Evolutionary conservation across 2,113 vertebrate species (phyloP).

Genomic region (Vidua chalybeata): DNA sequence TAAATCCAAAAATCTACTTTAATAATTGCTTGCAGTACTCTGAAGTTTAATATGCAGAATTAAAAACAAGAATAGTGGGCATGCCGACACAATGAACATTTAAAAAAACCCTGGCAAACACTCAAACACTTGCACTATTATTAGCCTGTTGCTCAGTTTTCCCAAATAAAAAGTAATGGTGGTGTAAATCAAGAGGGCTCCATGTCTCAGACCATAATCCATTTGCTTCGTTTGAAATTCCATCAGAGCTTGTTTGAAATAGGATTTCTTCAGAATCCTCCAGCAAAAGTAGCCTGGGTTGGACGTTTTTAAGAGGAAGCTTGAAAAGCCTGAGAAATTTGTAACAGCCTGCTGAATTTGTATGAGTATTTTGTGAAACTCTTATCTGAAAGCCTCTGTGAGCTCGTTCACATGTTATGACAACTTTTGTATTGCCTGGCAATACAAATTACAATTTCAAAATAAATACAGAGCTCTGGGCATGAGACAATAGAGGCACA

Average conservation of each 20-base stretch:
- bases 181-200: not conserved
- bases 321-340: not conserved
- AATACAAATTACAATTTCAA: not conserved
- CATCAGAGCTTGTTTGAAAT: not conserved
- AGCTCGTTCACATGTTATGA: rapidly evolving
- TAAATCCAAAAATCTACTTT: not conserved
- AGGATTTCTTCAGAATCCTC: not conserved
- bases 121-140: not conserved
- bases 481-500: rapidly evolving
- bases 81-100: not conserved
- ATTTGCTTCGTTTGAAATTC: not conserved
- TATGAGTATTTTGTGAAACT: rapidly evolving
- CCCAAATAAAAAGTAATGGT: not conserved
- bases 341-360: rapidly evolving
- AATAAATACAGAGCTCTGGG: not conserved
- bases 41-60: not conserved
- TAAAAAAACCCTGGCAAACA: not conserved
- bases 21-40: not conserved
- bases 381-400: not conserved
- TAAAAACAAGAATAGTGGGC: not conserved
- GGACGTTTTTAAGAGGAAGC: not conserved
- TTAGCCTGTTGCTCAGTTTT: not conserved
- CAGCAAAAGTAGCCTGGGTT: not conserved
- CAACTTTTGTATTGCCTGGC: not conserved
- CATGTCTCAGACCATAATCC: not conserved